A percentile compares a stretch with the other conserved stretches of the same genome.
Conservation (phyloP, 2,797 vertebrate genomes). For the Amblyraja radiata region DNA sequence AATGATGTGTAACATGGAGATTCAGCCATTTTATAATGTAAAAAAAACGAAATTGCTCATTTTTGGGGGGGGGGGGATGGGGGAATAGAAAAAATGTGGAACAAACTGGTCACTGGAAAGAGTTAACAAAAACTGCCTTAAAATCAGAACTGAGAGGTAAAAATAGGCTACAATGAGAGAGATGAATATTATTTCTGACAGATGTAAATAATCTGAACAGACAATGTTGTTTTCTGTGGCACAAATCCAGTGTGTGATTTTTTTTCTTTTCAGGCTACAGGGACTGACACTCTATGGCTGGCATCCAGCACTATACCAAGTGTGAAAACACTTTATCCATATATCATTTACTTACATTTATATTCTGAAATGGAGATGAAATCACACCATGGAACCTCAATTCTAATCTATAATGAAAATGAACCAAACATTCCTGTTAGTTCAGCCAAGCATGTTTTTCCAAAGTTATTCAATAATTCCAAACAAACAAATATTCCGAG, state of each 20-base stretch:
- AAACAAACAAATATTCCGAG: neutral
- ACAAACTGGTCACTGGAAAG: neutral
- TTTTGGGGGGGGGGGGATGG: neutral
- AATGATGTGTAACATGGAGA: neutral
- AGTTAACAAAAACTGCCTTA: neutral
- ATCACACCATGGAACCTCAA: neutral
- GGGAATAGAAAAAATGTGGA: neutral
- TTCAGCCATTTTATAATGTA: neutral
- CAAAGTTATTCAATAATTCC: neutral
- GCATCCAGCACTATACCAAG: neutral
- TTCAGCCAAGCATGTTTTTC: neutral
- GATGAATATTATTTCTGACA: neutral
- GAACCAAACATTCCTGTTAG: neutral
- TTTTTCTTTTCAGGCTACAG: neutral
- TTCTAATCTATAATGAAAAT: constrained; percentile 17
- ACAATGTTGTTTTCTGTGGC: neutral
- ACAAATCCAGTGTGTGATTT: neutral
- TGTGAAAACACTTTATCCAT: neutral
- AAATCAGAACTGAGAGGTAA: neutral
- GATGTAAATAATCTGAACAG: neutral
- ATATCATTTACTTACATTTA: neutral
- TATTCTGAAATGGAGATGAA: neutral
- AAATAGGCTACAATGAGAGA: neutral
- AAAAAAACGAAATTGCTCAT: neutral
- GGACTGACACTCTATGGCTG: neutral